Evolutionary conservation across 2,797 vertebrate species (phyloP).

Genomic region (Euphonia xanthogaster): DNA sequence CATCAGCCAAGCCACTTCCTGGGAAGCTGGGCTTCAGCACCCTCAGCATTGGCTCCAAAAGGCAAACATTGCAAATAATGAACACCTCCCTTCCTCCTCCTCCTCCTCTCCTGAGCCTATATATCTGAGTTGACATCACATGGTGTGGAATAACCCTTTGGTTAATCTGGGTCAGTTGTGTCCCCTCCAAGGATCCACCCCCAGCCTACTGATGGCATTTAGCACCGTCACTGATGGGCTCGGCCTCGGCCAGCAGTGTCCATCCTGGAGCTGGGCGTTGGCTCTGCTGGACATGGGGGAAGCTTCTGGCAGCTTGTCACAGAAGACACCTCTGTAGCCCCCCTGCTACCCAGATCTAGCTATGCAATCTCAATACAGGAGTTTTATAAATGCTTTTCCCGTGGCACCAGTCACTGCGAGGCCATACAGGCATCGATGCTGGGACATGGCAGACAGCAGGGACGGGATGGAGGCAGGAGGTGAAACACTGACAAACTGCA

Average conservation of each 20-base stretch:
- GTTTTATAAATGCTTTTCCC: neutral
- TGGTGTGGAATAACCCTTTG: neutral
- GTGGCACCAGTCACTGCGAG: neutral
- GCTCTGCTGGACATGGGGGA: neutral
- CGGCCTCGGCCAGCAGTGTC: accelerated
- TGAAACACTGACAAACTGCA: neutral
- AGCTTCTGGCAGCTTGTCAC: neutral
- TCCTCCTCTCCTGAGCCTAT: neutral
- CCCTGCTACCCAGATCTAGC: neutral
- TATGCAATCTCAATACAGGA: neutral
- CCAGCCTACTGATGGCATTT: neutral
- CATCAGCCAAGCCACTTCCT: neutral
- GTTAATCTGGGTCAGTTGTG: neutral
- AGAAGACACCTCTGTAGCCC: neutral
- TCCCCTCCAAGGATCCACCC: neutral
- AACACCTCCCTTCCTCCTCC: neutral
- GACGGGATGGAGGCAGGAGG: neutral
- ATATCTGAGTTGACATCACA: neutral
- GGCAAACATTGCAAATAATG: neutral
- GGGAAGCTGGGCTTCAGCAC: neutral
- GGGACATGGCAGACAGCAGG: neutral
- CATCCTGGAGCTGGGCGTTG: neutral
- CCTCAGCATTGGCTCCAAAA: accelerated
- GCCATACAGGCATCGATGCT: accelerated
- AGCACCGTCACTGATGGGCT: accelerated